Percentiles rank a stretch among this genome's conserved stretches.
Conservation (phyloP, 1,140 invertebrate genomes). For the Monomorium pharaonis region DNA sequence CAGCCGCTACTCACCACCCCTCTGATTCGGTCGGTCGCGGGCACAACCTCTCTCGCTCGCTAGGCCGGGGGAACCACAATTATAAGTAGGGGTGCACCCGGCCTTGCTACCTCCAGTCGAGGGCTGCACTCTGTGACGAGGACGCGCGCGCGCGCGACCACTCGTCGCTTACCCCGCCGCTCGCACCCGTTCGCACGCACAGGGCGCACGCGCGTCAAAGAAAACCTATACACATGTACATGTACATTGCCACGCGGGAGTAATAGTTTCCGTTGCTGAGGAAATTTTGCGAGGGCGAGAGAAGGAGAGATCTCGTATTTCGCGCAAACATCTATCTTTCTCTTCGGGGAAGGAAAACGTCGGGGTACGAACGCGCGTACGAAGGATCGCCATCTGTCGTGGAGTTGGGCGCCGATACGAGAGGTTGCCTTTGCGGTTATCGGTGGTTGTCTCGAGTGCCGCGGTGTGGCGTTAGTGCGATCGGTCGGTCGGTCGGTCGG, state of each 20-base stretch:
- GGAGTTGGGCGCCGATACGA: constrained; percentile 34
- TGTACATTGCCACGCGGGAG: background rate
- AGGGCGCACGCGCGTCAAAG: constrained; percentile 48
- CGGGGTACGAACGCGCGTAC: background rate
- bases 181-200: background rate
- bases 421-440: constrained; percentile 54
- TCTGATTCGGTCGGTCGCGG: constrained; percentile 56
- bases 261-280: background rate
- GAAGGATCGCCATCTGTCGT: constrained; percentile 75
- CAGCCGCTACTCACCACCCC: constrained; percentile 73
- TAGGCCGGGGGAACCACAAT: constrained; percentile 77
- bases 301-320: background rate
- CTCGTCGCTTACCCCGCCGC: constrained; percentile 22
- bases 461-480: constrained; percentile 67
- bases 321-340: constrained; percentile 1
- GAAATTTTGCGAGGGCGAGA: no score
- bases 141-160: constrained; percentile 47
- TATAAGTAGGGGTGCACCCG: constrained; percentile 84
- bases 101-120: constrained; percentile 83
- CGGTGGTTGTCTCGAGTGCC: constrained; percentile 45
- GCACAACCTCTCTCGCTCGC: constrained; percentile 58
- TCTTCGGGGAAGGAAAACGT: background rate
- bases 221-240: background rate
- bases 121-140: constrained; percentile 78
- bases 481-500: constrained; percentile 63